These are phyloP conservation scores for Zaprionus taronus DNA, from an alignment of 1,140 invertebrate genomes.

Conservation along the genomic window DNA sequence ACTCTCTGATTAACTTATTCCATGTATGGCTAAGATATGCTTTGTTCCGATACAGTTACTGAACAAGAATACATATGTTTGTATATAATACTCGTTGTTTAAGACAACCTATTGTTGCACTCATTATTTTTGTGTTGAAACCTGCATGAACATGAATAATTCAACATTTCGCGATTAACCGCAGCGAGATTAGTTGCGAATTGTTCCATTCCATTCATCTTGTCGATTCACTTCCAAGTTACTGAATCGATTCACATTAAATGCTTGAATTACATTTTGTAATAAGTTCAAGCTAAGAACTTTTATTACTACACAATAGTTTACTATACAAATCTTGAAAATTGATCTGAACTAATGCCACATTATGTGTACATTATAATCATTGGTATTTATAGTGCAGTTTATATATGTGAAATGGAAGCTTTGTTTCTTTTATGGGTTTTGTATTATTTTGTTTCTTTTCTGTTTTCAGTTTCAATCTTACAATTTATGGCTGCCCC, in stretches of 20 bases:
- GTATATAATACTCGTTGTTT: no score
- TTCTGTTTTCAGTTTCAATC: constrained; percentile 37
- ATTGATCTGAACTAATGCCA: background rate
- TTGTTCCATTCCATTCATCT: background rate
- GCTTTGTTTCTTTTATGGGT: constrained; percentile 11
- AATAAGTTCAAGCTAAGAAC: background rate
- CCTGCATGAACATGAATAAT: background rate
- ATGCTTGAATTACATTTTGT: background rate
- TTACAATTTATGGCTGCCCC: constrained; percentile 43
- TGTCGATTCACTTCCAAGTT: background rate
- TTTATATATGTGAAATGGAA: background rate
- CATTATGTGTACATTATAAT: constrained; percentile 28
- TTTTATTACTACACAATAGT: no score
- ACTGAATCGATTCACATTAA: background rate
- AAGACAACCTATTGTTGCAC: background rate
- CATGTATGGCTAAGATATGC: background rate
- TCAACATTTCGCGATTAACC: background rate
- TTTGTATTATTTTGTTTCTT: background rate
- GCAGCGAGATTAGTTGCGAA: background rate
- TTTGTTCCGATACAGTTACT: background rate
- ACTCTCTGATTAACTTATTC: no score
- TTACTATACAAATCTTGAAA: background rate
- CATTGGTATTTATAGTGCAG: constrained; percentile 21
- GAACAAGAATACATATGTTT: background rate
- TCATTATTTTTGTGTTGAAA: background rate